Evolutionary conservation across 1,140 invertebrate species (phyloP).

Genomic region (Bombus consobrinus): DNA sequence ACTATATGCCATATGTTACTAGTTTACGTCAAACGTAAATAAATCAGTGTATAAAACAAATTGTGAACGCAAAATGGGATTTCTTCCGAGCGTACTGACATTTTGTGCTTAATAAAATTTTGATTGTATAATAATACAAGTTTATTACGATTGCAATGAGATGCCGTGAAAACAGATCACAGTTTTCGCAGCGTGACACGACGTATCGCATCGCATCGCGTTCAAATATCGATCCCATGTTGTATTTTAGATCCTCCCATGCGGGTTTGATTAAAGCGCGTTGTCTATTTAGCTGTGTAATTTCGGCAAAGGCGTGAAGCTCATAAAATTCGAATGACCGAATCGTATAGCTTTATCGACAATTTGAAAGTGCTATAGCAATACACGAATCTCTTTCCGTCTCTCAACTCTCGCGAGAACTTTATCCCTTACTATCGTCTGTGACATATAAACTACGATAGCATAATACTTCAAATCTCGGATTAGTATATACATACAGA

Average conservation of each 20-base stretch:
- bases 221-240: conserved; percentile 7
- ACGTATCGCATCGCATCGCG: too few relatives aligned
- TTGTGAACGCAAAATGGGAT: too few relatives aligned
- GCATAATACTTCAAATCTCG: not conserved
- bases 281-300: conserved; percentile 27
- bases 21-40: not conserved
- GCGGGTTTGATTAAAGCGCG: conserved; percentile 24
- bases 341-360: conserved; percentile 23
- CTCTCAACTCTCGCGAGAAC: not conserved
- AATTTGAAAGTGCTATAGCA: not conserved
- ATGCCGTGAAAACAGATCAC: not conserved
- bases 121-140: too few relatives aligned
- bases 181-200: too few relatives aligned
- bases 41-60: not conserved
- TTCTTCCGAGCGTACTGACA: not conserved
- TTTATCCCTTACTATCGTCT: not conserved
- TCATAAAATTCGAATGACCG: conserved; percentile 21
- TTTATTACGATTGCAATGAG: not conserved
- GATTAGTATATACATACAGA: not conserved
- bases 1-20: too few relatives aligned
- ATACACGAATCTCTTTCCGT: conserved; percentile 6
- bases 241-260: not conserved
- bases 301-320: conserved; percentile 28
- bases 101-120: too few relatives aligned
- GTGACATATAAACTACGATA: not conserved